These are phyloP conservation scores for Galago senegalensis DNA, from an alignment of 2,797 vertebrate genomes.

Conservation along the genomic window DNA sequence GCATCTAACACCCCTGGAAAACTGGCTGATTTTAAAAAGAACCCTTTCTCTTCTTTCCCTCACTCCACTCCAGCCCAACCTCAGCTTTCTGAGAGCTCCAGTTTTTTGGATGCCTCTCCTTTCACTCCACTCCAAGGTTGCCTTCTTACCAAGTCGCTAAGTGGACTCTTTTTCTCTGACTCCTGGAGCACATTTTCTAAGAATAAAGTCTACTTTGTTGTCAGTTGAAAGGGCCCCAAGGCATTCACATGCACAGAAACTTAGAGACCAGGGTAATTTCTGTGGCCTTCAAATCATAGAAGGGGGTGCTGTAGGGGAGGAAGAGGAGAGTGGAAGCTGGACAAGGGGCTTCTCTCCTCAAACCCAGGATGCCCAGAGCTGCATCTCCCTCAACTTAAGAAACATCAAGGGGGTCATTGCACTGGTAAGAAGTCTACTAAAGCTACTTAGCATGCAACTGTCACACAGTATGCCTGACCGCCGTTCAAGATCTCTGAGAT, in stretches of 20 bases:
- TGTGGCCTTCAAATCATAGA: background rate
- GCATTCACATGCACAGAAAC: background rate
- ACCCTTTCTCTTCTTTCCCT: slow-evolving; percentile 46
- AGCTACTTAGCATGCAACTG: background rate
- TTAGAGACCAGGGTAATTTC: background rate
- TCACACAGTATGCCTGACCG: background rate
- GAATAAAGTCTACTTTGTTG: slow-evolving; percentile 51
- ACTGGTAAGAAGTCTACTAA: background rate
- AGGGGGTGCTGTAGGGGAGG: background rate
- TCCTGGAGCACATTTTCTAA: slow-evolving; percentile 11
- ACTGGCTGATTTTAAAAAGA: slow-evolving; percentile 65
- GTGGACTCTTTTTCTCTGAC: slow-evolving; percentile 42
- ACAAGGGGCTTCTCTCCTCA: background rate
- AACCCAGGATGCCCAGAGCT: background rate
- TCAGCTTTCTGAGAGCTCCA: slow-evolving; percentile 25
- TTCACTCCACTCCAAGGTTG: background rate
- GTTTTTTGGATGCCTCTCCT: background rate
- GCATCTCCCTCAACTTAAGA: background rate
- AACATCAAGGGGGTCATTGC: background rate
- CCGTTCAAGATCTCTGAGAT: background rate
- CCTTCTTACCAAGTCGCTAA: slow-evolving; percentile 11
- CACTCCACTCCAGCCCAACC: background rate
- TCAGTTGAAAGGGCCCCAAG: background rate
- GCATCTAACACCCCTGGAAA: slow-evolving; percentile 63
- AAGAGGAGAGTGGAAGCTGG: background rate